A percentile compares a stretch with the other conserved stretches of the same genome.
Conservation (phyloP, 2,888 invertebrate genomes). For the Myopa tessellatipennis region DNA sequence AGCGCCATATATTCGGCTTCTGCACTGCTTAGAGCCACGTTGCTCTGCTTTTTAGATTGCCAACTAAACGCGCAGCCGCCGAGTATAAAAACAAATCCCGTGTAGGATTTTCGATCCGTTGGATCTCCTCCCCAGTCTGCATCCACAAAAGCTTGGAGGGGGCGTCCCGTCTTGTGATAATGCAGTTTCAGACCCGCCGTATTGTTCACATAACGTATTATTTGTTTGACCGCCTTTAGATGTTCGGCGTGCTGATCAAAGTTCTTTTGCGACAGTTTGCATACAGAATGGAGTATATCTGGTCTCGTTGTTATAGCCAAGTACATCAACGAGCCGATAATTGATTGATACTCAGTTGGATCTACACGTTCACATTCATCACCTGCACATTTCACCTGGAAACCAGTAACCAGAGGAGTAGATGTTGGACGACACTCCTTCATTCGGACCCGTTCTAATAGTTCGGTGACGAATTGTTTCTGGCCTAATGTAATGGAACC, state of each 20-base stretch:
- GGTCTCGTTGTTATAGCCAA: no score
- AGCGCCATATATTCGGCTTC: constrained; percentile 9
- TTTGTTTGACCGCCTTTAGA: constrained; percentile 38
- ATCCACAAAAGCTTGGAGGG: no score
- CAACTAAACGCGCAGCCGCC: background rate
- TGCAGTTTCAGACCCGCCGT: no score
- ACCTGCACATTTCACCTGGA: background rate
- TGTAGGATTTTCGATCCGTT: constrained; percentile 7
- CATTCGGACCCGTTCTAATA: background rate
- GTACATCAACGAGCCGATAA: no score
- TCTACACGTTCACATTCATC: constrained; percentile 19
- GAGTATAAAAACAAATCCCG: background rate
- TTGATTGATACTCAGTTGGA: background rate
- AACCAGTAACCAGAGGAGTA: constrained; percentile 9
- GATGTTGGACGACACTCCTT: background rate
- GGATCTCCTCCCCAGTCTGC: no score
- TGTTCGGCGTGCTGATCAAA: constrained; percentile 43
- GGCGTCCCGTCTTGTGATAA: no score
- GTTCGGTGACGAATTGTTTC: constrained; percentile 11
- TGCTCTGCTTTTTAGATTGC: constrained; percentile 16
- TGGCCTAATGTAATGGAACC: constrained; percentile 31
- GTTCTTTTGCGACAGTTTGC: constrained; percentile 42
- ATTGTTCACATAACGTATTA: background rate
- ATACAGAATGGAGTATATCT: constrained; percentile 30
- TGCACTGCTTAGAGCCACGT: constrained; percentile 1